Evolutionary conservation across 2,113 vertebrate species (phyloP).

Genomic region (Burhinus oedicnemus): DNA sequence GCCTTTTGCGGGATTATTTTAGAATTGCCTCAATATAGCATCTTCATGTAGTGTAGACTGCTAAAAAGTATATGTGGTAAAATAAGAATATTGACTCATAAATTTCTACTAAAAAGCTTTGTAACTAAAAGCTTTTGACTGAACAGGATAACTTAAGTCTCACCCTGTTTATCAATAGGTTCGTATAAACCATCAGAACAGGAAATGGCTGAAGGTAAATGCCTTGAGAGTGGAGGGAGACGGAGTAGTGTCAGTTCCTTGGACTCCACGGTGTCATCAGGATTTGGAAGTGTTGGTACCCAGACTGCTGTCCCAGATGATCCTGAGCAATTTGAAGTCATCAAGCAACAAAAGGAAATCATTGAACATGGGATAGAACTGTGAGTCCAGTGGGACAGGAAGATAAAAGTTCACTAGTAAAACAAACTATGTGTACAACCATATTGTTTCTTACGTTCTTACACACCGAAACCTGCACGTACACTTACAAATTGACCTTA

Average conservation of each 20-base stretch:
- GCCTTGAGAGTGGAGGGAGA: constrained; percentile 82
- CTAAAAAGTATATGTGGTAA: neutral
- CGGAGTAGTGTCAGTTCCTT: constrained; percentile 91
- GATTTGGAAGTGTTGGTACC: constrained; percentile 75
- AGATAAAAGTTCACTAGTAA: neutral
- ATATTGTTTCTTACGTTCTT: neutral
- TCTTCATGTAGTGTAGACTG: neutral
- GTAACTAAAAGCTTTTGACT: neutral
- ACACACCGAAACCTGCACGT: neutral
- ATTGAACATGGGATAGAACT: constrained; percentile 96
- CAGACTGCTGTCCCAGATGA: constrained; percentile 85
- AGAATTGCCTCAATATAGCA: neutral
- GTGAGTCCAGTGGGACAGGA: constrained; percentile 75
- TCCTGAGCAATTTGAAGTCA: constrained; percentile 96
- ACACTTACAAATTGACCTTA: neutral
- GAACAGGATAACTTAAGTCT: neutral
- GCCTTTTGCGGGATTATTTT: neutral
- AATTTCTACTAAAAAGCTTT: neutral
- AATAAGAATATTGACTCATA: neutral
- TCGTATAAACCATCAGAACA: constrained; percentile 86
- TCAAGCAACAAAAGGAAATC: constrained; percentile 98
- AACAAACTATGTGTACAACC: neutral
- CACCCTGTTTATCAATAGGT: constrained; percentile 70
- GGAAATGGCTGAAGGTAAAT: constrained; percentile 85
- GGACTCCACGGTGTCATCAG: constrained; percentile 90